A percentile compares a stretch with the other conserved stretches of the same genome.
Evolutionary conservation across 2,113 vertebrate genomes (phyloP).

Genomic region (Ailuropoda melanoleuca): DNA sequence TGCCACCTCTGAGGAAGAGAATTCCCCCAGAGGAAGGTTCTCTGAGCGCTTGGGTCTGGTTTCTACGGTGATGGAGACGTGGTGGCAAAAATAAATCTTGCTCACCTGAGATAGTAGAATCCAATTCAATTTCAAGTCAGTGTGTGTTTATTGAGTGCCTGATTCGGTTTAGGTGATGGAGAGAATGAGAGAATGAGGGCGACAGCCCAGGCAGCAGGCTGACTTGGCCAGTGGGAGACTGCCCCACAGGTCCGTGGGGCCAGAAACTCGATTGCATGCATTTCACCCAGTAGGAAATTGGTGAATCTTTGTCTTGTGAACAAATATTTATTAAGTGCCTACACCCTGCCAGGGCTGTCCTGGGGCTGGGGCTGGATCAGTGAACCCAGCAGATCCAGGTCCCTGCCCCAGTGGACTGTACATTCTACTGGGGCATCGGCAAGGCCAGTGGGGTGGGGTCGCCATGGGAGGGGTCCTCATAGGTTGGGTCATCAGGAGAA

Average conservation of each 20-base stretch:
- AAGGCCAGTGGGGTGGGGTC: neutral
- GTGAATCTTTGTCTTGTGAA: neutral
- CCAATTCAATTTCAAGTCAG: conserved; percentile 60
- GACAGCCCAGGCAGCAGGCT: neutral
- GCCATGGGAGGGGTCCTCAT: rapidly evolving
- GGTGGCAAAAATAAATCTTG: conserved; percentile 38
- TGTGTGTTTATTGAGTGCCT: conserved; percentile 61
- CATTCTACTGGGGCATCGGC: neutral
- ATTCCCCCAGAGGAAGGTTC: neutral
- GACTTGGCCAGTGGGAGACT: neutral
- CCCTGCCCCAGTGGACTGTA: neutral
- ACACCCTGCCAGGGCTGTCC: neutral
- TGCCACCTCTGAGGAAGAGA: neutral
- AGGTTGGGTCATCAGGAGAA: neutral
- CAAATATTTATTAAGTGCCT: conserved; percentile 2
- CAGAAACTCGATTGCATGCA: neutral
- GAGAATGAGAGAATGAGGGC: neutral
- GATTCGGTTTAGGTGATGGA: conserved; percentile 62
- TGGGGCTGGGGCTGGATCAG: neutral
- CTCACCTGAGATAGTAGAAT: conserved; percentile 52
- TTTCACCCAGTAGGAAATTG: conserved; percentile 2
- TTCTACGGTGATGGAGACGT: neutral
- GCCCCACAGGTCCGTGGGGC: neutral
- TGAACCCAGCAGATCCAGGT: neutral
- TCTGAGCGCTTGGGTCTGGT: neutral